Evolutionary conservation across 1,140 invertebrate genomes (phyloP).

Genomic region (Reticulitermes speratus): DNA sequence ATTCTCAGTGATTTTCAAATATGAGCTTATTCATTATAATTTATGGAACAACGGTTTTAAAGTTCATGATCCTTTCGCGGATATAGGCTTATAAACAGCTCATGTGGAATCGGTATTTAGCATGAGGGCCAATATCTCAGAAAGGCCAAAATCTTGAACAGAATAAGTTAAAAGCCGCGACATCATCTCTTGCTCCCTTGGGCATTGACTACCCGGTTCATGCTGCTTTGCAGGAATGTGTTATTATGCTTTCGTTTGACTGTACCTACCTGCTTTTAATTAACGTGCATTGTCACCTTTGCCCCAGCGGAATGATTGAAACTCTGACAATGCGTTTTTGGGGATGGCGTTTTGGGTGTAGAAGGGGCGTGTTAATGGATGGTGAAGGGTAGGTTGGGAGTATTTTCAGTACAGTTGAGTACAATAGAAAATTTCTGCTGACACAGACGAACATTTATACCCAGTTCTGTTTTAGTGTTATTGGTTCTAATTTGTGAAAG

Average conservation of each 20-base stretch:
- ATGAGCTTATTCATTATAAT: no score
- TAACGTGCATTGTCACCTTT: constrained; percentile 15
- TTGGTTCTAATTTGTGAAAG: constrained; percentile 27
- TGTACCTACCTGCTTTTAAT: constrained; percentile 16
- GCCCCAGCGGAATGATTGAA: background rate
- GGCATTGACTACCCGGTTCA: no score
- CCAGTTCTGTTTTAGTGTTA: constrained; percentile 22
- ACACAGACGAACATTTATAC: constrained; percentile 23
- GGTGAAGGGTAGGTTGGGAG: constrained; percentile 4
- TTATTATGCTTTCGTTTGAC: background rate
- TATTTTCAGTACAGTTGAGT: background rate
- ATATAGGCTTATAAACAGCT: no score
- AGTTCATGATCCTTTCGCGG: no score
- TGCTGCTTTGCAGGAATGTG: background rate
- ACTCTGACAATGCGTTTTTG: background rate
- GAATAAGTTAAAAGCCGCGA: no score
- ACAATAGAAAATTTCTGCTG: constrained; percentile 24
- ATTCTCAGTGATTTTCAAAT: no score
- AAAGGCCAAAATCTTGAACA: no score
- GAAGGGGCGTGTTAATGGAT: background rate
- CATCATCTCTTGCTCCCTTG: background rate
- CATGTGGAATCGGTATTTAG: no score
- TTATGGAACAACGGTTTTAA: no score
- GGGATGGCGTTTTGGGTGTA: background rate
- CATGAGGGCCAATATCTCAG: no score